These are phyloP conservation scores for Spinibarbus caldwelli DNA, from an alignment of 2,797 vertebrate species.

Conservation along the genomic window DNA sequence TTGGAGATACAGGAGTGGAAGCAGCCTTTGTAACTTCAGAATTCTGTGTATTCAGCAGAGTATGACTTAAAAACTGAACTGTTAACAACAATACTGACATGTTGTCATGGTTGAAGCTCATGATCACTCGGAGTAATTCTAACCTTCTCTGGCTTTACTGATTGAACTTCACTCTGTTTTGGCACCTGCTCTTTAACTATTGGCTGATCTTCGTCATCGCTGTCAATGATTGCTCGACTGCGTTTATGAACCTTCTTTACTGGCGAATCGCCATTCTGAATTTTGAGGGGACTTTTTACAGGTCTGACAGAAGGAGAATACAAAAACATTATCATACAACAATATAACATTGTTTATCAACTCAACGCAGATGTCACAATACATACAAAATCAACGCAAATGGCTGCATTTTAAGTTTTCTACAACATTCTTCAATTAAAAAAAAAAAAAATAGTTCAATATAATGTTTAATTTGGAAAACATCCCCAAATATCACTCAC, in stretches of 20 bases:
- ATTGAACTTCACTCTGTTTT: conserved; percentile 49
- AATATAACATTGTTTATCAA: not conserved
- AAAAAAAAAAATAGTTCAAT: too few species aligned
- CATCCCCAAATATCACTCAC: conserved; percentile 62
- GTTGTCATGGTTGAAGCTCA: too few species aligned
- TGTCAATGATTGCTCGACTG: conserved; percentile 76
- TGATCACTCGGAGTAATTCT: not conserved
- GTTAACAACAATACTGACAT: not conserved
- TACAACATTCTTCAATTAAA: not conserved
- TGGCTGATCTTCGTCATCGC: conserved; percentile 74
- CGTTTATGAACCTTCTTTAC: conserved; percentile 75
- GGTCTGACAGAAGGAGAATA: conserved; percentile 59
- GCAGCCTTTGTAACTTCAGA: conserved; percentile 60
- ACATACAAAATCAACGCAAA: not conserved
- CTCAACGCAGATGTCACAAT: not conserved
- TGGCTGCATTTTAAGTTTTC: too few species aligned
- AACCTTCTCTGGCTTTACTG: conserved; percentile 55
- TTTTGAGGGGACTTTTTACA: conserved; percentile 78
- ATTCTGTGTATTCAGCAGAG: conserved; percentile 29
- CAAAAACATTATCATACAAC: not conserved
- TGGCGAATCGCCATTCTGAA: conserved; percentile 77
- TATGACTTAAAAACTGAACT: not conserved
- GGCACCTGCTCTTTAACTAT: conserved; percentile 59
- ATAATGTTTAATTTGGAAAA: not conserved
- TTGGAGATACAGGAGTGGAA: conserved; percentile 44